Evolutionary conservation across 2,797 vertebrate genomes (phyloP).

Genomic region (Phrynocephalus vlangalii): DNA sequence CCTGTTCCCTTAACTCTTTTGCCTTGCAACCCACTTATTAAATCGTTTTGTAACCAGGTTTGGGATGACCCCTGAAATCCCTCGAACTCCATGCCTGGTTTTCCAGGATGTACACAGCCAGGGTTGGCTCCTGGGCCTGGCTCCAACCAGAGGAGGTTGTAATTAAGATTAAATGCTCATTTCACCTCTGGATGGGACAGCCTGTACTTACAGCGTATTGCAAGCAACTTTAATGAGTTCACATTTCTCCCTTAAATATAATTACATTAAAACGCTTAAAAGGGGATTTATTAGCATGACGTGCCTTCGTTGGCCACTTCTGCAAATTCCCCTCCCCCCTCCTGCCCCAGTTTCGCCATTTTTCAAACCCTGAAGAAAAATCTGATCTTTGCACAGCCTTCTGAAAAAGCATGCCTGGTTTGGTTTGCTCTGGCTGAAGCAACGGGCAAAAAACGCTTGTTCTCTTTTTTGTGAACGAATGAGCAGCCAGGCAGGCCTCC

Average conservation of each 20-base stretch:
- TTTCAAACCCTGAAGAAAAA: slow-evolving; percentile 19
- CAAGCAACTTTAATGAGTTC: slow-evolving; percentile 46
- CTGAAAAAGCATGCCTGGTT: no score
- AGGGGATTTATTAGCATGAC: slow-evolving; percentile 26
- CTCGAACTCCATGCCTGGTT: background rate
- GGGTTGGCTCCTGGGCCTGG: slow-evolving; percentile 2
- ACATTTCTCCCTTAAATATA: slow-evolving; percentile 47
- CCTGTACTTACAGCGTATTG: slow-evolving; percentile 34
- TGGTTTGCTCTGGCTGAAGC: background rate
- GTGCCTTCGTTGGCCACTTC: background rate
- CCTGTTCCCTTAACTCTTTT: background rate
- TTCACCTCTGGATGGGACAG: slow-evolving; percentile 19
- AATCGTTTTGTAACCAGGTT: background rate
- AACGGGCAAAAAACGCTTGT: no score
- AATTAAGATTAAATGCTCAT: slow-evolving; percentile 42
- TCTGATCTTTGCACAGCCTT: no score
- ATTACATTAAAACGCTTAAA: slow-evolving; percentile 37
- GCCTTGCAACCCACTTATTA: background rate
- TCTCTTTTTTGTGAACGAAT: no score
- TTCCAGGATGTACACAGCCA: slow-evolving; percentile 23
- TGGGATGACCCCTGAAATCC: no score
- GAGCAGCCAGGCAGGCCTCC: no score
- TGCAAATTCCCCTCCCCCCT: background rate
- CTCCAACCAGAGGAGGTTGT: slow-evolving; percentile 26
- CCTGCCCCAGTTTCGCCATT: slow-evolving; percentile 6